phyloP scores from a whole-genome alignment of 2,113 vertebrate genomes.

The Oenanthe melanoleuca region DNA sequence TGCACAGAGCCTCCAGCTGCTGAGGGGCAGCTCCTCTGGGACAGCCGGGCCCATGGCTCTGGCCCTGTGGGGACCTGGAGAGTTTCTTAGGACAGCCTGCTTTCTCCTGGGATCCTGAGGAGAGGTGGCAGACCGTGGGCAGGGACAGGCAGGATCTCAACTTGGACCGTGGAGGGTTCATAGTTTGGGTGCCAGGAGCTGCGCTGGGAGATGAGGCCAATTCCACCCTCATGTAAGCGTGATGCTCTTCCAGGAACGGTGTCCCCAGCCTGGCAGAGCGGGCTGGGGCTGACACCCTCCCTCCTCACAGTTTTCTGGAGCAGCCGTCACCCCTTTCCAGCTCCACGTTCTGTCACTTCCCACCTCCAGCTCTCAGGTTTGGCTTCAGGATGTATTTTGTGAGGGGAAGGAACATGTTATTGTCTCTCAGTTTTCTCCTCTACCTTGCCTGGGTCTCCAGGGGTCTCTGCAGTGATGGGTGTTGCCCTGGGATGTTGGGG shows the following conservation, averaged over 20 bases:
- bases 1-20: not conserved
- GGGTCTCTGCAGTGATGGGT: not conserved
- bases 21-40: not conserved
- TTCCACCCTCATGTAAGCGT: accelerated
- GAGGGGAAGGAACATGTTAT: not conserved
- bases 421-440: not conserved
- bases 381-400: not conserved
- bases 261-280: not conserved
- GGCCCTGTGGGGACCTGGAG: not conserved
- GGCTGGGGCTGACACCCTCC: not conserved
- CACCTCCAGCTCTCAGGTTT: constrained; percentile 7
- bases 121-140: not conserved
- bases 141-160: not conserved
- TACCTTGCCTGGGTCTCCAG: not conserved
- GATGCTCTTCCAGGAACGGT: not conserved
- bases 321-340: not conserved
- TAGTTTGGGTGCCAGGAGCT: not conserved
- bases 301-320: not conserved
- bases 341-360: not conserved
- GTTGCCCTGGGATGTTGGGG: not conserved
- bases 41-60: not conserved
- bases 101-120: not conserved
- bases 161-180: not conserved
- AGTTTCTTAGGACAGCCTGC: not conserved
- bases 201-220: not conserved